Conservation (phyloP, 2,888 invertebrate genomes). For the Xanthia togata region DNA sequence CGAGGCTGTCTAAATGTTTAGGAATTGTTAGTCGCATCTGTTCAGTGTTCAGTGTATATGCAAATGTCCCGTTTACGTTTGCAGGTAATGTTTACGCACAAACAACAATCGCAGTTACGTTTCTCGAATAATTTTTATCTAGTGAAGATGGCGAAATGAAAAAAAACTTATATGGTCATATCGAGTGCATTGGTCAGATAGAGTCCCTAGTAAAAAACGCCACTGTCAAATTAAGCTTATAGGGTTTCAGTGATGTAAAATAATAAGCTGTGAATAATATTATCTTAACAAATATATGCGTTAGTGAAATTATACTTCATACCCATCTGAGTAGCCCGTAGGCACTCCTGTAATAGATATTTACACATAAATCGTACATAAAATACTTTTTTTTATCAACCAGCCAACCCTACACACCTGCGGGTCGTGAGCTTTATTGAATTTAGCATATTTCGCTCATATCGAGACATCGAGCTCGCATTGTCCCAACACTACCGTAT, state of each 20-base stretch:
- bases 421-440: constrained; percentile 81
- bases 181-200: background rate
- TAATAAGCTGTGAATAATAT: constrained; percentile 1
- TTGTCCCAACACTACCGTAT: constrained; percentile 76
- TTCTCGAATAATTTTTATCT: background rate
- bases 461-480: constrained; percentile 79
- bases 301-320: background rate
- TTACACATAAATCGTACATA: background rate
- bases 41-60: background rate
- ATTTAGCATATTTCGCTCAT: constrained; percentile 84
- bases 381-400: background rate
- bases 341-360: background rate
- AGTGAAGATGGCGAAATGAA: background rate
- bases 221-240: background rate
- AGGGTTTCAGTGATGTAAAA: background rate
- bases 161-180: background rate
- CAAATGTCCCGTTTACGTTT: background rate
- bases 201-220: background rate
- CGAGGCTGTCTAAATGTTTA: constrained; percentile 2
- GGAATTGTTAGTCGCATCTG: constrained; percentile 1
- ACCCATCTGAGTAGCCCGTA: background rate
- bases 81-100: background rate
- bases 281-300: background rate
- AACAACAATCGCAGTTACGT: background rate
- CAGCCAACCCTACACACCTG: constrained; percentile 70